Conservation (phyloP, 2,797 vertebrate genomes). For the Lithobates pipiens region DNA sequence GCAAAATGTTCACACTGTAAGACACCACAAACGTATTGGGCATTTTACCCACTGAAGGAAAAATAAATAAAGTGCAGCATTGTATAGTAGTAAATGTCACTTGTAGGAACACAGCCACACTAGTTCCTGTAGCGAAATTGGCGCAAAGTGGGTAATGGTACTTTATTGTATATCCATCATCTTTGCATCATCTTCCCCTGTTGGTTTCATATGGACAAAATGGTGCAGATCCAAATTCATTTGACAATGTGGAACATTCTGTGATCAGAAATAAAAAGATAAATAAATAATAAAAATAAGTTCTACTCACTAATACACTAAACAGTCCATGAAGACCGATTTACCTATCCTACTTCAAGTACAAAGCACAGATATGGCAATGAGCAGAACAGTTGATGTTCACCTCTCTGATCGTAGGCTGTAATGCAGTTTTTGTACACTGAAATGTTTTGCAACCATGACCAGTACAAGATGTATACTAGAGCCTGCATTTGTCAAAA, state of each 20-base stretch:
- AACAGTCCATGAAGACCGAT: background rate
- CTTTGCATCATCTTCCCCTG: constrained; percentile 90
- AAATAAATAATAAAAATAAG: background rate
- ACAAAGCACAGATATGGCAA: background rate
- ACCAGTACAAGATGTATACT: too few species aligned
- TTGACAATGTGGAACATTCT: constrained; percentile 83
- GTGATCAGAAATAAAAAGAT: constrained; percentile 69
- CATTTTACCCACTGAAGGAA: constrained; percentile 56
- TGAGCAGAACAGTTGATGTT: too few species aligned
- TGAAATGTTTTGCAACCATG: too few species aligned
- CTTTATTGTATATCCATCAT: constrained; percentile 94
- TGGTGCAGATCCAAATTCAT: constrained; percentile 80
- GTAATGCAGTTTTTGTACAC: too few species aligned
- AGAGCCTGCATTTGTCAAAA: too few species aligned
- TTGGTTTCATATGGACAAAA: constrained; percentile 78
- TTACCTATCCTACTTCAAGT: too few species aligned
- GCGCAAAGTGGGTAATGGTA: constrained; percentile 70
- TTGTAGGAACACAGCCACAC: constrained; percentile 76
- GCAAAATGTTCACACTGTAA: constrained; percentile 48
- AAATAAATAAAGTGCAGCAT: constrained; percentile 96
- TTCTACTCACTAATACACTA: background rate
- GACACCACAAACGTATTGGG: constrained; percentile 68
- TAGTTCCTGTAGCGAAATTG: constrained; percentile 71
- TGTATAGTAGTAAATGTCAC: constrained; percentile 83
- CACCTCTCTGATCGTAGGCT: too few species aligned